phyloP scores from a whole-genome alignment of 1,140 invertebrate genomes.

The Heterodera carotae region DNA sequence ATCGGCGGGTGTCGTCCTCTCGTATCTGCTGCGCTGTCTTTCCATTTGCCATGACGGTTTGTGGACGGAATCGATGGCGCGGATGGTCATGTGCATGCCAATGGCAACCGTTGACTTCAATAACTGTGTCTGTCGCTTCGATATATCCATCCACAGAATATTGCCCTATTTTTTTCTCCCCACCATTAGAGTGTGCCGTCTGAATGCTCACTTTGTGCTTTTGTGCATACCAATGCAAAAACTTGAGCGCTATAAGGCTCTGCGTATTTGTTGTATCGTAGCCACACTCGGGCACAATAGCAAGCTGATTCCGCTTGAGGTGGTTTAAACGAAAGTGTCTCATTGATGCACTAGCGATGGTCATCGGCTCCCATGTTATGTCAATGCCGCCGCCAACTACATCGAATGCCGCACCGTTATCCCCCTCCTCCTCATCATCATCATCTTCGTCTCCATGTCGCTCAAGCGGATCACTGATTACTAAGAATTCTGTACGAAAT shows the following conservation, averaged over 20 bases:
- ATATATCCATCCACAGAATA: constrained; percentile 9
- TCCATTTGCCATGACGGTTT: constrained; percentile 1
- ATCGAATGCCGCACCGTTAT: neutral
- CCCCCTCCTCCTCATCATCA: neutral
- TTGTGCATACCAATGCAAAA: neutral
- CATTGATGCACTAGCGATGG: constrained; percentile 13
- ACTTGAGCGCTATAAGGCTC: constrained; percentile 3
- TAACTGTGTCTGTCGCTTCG: neutral
- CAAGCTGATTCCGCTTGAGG: neutral
- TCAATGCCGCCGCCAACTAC: neutral
- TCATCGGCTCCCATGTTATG: neutral
- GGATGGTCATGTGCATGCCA: constrained; percentile 13
- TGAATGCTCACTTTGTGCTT: neutral
- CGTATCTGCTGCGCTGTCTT: neutral
- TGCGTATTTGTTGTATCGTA: constrained; percentile 4
- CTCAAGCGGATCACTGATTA: neutral
- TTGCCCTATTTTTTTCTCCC: neutral
- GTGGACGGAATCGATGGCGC: neutral
- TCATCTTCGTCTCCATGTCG: neutral
- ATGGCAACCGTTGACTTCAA: constrained; percentile 6
- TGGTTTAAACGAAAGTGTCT: constrained; percentile 8
- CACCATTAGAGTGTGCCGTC: neutral
- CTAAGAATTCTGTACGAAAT: neutral
- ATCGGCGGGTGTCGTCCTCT: neutral
- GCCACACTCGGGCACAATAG: constrained; percentile 1